Conservation (phyloP, 2,888 invertebrate species). For the Sthenelais limicola region DNA sequence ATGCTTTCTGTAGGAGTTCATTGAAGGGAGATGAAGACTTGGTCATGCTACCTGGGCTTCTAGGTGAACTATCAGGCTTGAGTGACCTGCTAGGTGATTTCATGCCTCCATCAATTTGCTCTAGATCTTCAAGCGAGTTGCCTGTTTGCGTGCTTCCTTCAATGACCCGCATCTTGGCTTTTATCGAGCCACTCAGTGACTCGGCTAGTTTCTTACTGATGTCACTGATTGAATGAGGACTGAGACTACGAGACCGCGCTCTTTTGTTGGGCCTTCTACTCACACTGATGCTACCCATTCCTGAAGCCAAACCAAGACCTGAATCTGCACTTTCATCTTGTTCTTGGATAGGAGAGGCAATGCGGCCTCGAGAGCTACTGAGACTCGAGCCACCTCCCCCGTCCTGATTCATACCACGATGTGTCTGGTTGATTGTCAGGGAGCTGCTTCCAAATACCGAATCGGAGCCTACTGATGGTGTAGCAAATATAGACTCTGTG, state of each 20-base stretch:
- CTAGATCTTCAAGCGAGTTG: conserved; percentile 13
- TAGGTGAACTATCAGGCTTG: not conserved
- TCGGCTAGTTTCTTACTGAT: conserved; percentile 5
- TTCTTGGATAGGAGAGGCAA: conserved; percentile 17
- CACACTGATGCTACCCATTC: not conserved
- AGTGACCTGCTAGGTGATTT: no score
- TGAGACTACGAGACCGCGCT: conserved; percentile 22
- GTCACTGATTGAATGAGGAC: conserved; percentile 12
- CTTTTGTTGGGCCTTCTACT: not conserved
- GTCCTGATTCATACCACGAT: no score
- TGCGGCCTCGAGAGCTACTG: not conserved
- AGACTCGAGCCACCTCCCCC: no score
- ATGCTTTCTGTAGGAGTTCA: conserved; percentile 22
- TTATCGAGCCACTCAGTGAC: conserved; percentile 10
- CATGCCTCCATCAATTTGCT: conserved; percentile 28
- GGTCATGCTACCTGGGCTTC: no score
- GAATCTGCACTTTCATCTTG: conserved; percentile 8
- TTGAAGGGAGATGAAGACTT: conserved; percentile 13
- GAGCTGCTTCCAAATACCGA: conserved; percentile 22
- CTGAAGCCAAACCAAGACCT: not conserved
- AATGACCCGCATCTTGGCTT: conserved; percentile 8
- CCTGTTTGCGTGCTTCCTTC: conserved; percentile 30
- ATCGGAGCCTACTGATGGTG: conserved; percentile 30
- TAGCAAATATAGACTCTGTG: conserved; percentile 14
- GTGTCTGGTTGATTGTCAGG: no score